Evolutionary conservation across 2,113 vertebrate species (phyloP).

Genomic region (Rhea americana): DNA sequence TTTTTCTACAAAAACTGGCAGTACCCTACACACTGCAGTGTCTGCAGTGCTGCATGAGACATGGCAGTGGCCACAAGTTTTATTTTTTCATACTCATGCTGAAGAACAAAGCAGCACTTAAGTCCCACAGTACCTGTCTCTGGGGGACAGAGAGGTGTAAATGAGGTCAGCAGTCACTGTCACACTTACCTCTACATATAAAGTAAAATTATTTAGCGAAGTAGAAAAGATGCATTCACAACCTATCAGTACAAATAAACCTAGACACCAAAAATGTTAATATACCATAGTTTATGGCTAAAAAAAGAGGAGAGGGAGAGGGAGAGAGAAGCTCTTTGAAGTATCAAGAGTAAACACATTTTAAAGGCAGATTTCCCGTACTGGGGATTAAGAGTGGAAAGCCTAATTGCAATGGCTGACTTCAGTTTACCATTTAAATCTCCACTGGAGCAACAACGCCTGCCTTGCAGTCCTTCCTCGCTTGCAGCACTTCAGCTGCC

Average conservation of each 20-base stretch:
- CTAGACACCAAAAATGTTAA: fast-evolving
- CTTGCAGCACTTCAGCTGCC: no score
- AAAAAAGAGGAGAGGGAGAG: no score
- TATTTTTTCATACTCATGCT: not conserved
- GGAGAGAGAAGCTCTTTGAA: no score
- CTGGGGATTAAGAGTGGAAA: not conserved
- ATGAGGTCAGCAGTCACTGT: fast-evolving
- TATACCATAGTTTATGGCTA: fast-evolving
- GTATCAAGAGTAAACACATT: fast-evolving
- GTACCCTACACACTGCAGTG: not conserved
- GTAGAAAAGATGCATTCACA: not conserved
- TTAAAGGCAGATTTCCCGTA: fast-evolving
- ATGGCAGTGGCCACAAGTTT: fast-evolving
- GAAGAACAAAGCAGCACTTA: not conserved
- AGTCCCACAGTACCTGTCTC: no score
- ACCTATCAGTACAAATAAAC: not conserved
- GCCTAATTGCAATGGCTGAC: fast-evolving
- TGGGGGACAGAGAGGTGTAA: not conserved
- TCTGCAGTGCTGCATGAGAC: not conserved
- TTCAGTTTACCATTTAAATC: fast-evolving
- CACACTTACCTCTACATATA: fast-evolving
- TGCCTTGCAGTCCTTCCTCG: not conserved
- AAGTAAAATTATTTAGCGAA: no score
- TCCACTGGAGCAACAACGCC: fast-evolving
- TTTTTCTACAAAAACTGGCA: not conserved